Conservation (phyloP, 2,888 invertebrate species). For the Andrena praecox region DNA sequence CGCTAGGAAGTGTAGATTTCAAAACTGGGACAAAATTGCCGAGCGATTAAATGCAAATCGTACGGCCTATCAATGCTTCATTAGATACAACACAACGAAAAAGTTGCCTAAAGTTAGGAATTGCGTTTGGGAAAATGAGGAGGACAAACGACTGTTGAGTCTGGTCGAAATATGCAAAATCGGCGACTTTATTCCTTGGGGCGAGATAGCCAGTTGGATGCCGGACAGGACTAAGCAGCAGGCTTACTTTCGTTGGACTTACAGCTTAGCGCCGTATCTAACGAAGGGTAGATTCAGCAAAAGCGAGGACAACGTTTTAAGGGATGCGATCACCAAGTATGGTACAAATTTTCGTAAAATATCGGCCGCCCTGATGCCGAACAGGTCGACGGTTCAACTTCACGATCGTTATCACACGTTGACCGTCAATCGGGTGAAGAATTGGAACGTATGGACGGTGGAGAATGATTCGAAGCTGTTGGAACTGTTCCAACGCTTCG, state of each 20-base stretch:
- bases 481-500: constrained; percentile 86
- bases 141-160: constrained; percentile 88
- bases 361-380: constrained; percentile 87
- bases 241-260: constrained; percentile 86
- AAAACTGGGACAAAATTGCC: constrained; percentile 90
- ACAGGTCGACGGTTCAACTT: constrained; percentile 88
- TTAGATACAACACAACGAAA: constrained; percentile 87
- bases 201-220: constrained; percentile 88
- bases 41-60: constrained; percentile 86
- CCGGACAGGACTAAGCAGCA: constrained; percentile 88
- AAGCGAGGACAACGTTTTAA: constrained; percentile 89
- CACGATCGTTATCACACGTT: constrained; percentile 87
- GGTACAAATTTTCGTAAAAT: constrained; percentile 87
- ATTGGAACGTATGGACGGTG: constrained; percentile 87
- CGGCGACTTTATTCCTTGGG: constrained; percentile 91
- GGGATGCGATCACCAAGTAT: constrained; percentile 88
- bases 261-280: constrained; percentile 84
- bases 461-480: constrained; percentile 88
- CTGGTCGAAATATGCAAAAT: constrained; percentile 88
- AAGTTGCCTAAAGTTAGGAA: constrained; percentile 78
- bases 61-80: constrained; percentile 90
- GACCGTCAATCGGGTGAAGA: constrained; percentile 79
- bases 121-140: constrained; percentile 88
- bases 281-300: constrained; percentile 88
- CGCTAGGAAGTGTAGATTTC: constrained; percentile 84